phyloP scores from a whole-genome alignment of 2,888 invertebrate species.

The Rhyacophila evoluta region DNA sequence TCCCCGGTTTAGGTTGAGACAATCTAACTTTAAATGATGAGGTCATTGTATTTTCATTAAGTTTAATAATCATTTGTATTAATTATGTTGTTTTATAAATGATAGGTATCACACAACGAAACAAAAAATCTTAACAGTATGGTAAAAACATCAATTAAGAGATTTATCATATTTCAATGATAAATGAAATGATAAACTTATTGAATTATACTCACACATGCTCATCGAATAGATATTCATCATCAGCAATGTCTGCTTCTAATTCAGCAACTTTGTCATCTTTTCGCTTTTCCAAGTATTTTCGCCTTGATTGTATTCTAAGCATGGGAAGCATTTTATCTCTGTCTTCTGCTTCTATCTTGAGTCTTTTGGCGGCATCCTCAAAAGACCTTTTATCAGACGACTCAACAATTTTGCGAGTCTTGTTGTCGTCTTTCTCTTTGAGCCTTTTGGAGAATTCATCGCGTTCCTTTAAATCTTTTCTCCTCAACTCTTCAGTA shows the following conservation, averaged over 20 bases:
- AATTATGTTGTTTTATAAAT: too few species aligned
- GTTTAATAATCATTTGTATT: too few species aligned
- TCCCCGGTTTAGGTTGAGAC: too few species aligned
- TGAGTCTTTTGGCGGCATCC: conserved; percentile 91
- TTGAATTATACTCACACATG: conserved; percentile 76
- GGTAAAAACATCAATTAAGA: too few species aligned
- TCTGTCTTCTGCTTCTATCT: conserved; percentile 87
- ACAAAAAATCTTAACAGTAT: too few species aligned
- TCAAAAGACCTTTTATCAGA: conserved; percentile 79
- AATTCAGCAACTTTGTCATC: conserved; percentile 96
- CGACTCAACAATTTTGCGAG: conserved; percentile 80
- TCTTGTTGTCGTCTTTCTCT: conserved; percentile 88
- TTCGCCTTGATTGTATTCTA: conserved; percentile 89
- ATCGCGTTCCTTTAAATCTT: conserved; percentile 92
- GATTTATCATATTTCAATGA: too few species aligned
- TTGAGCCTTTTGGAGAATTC: conserved; percentile 92
- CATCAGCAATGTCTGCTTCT: conserved; percentile 94
- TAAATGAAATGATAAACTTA: too few species aligned
- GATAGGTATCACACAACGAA: too few species aligned
- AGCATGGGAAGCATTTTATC: conserved; percentile 90
- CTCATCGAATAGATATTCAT: conserved; percentile 94
- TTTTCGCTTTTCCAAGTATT: conserved; percentile 95
- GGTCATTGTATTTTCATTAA: too few species aligned
- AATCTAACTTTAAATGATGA: too few species aligned
- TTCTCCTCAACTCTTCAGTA: conserved; percentile 82